Conservation (phyloP, 2,888 invertebrate genomes). For the Aleiodes alternator region DNA sequence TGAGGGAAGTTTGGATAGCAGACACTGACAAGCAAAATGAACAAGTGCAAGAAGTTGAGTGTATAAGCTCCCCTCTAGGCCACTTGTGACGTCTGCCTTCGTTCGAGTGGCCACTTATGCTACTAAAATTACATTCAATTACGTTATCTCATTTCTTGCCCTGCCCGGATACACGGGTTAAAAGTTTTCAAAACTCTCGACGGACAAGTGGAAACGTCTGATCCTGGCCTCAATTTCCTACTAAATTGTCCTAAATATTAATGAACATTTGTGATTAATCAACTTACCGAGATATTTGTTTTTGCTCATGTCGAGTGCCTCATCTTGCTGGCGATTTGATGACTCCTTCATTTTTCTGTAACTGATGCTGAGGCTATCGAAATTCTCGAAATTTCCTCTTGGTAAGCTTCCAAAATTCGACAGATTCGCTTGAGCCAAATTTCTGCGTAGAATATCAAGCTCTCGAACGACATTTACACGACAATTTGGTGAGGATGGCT, state of each 20-base stretch:
- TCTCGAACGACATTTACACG: conserved; percentile 66
- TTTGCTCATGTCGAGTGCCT: conserved; percentile 74
- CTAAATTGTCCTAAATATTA: conserved; percentile 10
- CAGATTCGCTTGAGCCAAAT: conserved; percentile 68
- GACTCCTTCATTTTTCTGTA: conserved; percentile 65
- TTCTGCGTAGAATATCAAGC: conserved; percentile 68
- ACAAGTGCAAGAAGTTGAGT: conserved; percentile 67
- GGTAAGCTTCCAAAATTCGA: conserved; percentile 61
- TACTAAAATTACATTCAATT: conserved; percentile 75
- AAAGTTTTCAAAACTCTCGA: conserved; percentile 69
- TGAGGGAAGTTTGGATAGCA: conserved; percentile 35
- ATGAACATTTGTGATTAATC: neutral
- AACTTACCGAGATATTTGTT: conserved; percentile 71
- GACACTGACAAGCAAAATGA: conserved; percentile 55
- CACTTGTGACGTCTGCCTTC: conserved; percentile 74
- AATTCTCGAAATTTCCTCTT: conserved; percentile 62
- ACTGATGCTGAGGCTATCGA: conserved; percentile 61
- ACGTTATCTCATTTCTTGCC: conserved; percentile 64
- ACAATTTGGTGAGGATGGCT: conserved; percentile 62
- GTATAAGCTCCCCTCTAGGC: conserved; percentile 48
- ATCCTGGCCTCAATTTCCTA: conserved; percentile 14
- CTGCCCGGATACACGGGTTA: conserved; percentile 63
- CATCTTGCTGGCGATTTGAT: conserved; percentile 70
- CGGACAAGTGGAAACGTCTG: conserved; percentile 58
- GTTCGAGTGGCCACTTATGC: conserved; percentile 74